Evolutionary conservation across 2,888 invertebrate genomes (phyloP), one percentile per base, ranked within the genome.

Genomic region (Caenorhabditis sinica): DNA sequence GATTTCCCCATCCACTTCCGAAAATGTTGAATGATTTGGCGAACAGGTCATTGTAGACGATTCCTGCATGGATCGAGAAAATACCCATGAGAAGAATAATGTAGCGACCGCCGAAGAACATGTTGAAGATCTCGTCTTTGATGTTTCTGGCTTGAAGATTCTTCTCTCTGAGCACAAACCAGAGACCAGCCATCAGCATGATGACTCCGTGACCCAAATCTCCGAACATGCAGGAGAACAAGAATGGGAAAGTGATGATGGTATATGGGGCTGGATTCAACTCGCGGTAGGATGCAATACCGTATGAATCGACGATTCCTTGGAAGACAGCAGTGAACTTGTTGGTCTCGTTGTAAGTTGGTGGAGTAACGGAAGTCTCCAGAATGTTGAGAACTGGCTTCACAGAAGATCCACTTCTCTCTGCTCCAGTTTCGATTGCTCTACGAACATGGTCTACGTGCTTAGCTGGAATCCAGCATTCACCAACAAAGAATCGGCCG

Each of bases 141-240:
- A 82, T 75, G 53, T 69, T 75, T 51, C 74, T 51, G 25, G 81
- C 68, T 30, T 53, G 60, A 33, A 82, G 82, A 13, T 95, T 93
- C 98, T 98, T 94, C 98, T 98, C 94, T 97, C 98, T 86, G 11
- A 95, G 93, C 66, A 96, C 95, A 96, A 99, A 96, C 71, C 98
- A 94, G 0, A 96, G 65, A 74, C 98, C 98, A 93, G 84, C 82
- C 66, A 87, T 66, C n/a, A 86, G 69, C 97, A 99, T 96, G 69
- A 99, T 94, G 0, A 96, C 63, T 75, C 98, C 98, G 93, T 98
- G 98, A 0, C 98, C 98, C 72, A 96, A 83, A 84, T 98, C 98
- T 23, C 98, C 97, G 94, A 98, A 98, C 98, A 98, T 98, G 90
- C 97, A 96, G 89, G 97, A 96, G 94, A 98, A 98, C 92, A 98